Evolutionary conservation across 2,113 vertebrate species (phyloP).

Genomic region (Cyanistes caeruleus): DNA sequence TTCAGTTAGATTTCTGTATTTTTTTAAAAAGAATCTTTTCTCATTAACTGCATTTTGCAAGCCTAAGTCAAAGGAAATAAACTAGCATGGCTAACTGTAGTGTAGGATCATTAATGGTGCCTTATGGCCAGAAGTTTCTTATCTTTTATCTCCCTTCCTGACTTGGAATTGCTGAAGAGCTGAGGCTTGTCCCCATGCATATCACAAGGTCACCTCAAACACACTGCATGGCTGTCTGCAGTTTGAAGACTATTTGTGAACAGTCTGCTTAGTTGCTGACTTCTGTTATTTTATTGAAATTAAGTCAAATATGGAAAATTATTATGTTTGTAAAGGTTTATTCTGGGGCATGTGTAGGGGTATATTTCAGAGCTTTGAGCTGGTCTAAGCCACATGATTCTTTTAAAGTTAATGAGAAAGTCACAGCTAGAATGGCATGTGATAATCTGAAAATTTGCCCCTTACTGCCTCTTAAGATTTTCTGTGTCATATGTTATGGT

Average conservation of each 20-base stretch:
- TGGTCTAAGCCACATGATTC: not conserved
- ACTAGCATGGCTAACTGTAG: not conserved
- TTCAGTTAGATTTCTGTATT: not conserved
- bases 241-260: not conserved
- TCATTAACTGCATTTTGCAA: not conserved
- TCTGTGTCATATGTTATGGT: conserved; percentile 39
- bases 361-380: not conserved
- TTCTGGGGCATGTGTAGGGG: not conserved
- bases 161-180: not conserved
- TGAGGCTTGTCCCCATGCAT: not conserved
- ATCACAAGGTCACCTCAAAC: not conserved
- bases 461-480: conserved; percentile 41
- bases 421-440: conserved; percentile 35
- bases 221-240: accelerated
- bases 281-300: not conserved
- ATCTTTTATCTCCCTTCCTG: not conserved
- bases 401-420: conserved; percentile 49
- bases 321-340: conserved; percentile 6
- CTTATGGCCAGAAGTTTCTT: not conserved
- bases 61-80: not conserved
- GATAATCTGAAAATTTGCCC: conserved; percentile 62
- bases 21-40: not conserved
- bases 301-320: conserved; percentile 17
- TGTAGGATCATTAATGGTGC: not conserved
- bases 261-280: not conserved